phyloP scores from a whole-genome alignment of 1,140 invertebrate genomes.

The Nasonia giraulti region DNA sequence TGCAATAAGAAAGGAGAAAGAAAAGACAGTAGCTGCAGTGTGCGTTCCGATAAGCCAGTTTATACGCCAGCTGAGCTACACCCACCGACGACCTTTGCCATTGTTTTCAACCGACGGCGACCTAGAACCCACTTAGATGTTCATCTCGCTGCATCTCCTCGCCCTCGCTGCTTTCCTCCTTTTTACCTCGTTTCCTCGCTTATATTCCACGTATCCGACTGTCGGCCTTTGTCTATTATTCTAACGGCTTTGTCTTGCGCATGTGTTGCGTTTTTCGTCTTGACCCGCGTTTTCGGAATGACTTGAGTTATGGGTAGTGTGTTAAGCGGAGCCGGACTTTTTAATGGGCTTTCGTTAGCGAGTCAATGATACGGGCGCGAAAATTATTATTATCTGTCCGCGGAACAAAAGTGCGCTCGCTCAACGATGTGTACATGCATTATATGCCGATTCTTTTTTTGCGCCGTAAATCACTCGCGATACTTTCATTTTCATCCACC shows the following conservation, averaged over 20 bases:
- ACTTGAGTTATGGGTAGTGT: constrained; percentile 8
- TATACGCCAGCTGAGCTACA: neutral
- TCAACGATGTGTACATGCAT: too few relatives aligned
- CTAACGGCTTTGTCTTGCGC: neutral
- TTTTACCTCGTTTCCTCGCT: neutral
- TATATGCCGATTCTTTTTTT: too few relatives aligned
- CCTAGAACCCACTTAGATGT: constrained; percentile 47
- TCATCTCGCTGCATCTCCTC: constrained; percentile 48
- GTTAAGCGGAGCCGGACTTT: neutral
- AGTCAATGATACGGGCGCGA: neutral
- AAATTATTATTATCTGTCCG: neutral
- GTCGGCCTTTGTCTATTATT: neutral
- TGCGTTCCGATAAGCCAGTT: neutral
- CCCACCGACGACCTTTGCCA: constrained; percentile 32
- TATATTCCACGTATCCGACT: neutral
- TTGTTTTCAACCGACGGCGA: constrained; percentile 20
- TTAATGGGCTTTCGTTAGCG: constrained; percentile 32
- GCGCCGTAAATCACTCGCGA: constrained; percentile 35
- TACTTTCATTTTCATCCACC: neutral
- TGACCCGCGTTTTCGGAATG: neutral
- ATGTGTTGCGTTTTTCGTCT: neutral
- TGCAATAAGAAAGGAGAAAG: neutral
- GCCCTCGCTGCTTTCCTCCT: neutral
- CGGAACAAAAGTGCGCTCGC: neutral
- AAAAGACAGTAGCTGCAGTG: neutral